Percentiles rank a stretch among this genome's conserved stretches.
Evolutionary conservation across 2,888 invertebrate genomes (phyloP).

Genomic region (Auanema freiburgensis): DNA sequence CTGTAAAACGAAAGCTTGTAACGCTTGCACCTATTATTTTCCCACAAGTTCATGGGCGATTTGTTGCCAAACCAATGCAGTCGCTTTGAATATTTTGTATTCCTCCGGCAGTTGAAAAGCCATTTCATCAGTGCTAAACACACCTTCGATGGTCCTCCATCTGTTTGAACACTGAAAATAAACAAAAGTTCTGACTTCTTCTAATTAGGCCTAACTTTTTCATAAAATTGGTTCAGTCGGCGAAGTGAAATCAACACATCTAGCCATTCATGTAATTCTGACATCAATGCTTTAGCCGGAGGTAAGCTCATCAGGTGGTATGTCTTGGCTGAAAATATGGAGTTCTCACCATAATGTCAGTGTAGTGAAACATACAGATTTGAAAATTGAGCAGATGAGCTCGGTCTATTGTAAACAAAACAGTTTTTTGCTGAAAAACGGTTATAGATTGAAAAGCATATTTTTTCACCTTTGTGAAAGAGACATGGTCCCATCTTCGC

Average conservation of each 20-base stretch:
- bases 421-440: too few relatives aligned
- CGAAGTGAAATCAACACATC: too few relatives aligned
- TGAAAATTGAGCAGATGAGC: too few relatives aligned
- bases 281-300: too few relatives aligned
- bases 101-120: slow-evolving; percentile 94
- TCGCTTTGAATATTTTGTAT: slow-evolving; percentile 80
- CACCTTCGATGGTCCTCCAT: slow-evolving; percentile 83
- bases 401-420: too few relatives aligned
- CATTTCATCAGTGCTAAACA: slow-evolving; percentile 95
- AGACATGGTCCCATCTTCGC: too few relatives aligned
- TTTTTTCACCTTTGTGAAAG: neutral
- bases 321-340: neutral
- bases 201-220: neutral
- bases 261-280: too few relatives aligned
- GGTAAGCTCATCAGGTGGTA: too few relatives aligned
- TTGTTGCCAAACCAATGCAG: slow-evolving; percentile 80
- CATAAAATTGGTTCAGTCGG: too few relatives aligned
- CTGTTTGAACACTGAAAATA: slow-evolving; percentile 75
- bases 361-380: too few relatives aligned
- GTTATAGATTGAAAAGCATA: neutral
- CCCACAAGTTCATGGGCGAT: slow-evolving; percentile 70
- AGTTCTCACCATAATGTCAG: too few relatives aligned
- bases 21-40: neutral
- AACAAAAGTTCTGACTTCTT: neutral
- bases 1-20: too few relatives aligned